Evolutionary conservation across 1,140 invertebrate species (phyloP), one percentile per base, ranked within the genome.

Genomic region (Calephelis nemesis): DNA sequence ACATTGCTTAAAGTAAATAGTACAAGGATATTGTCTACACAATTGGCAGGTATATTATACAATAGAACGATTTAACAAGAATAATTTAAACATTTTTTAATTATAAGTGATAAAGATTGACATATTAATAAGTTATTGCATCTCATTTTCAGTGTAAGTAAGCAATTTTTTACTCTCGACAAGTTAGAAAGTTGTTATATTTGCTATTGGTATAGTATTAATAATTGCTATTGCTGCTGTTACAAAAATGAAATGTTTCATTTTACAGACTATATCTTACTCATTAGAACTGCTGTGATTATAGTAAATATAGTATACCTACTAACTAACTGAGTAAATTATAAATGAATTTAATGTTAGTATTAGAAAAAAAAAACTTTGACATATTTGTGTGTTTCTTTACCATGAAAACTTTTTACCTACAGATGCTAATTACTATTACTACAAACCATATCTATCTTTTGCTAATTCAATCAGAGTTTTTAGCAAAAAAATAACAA

Each of bases 11-110:
- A 12, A 68, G 69, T 73, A 70, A 69, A 74, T 30, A 67, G 73
- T 71, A 67, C 50, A 69, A 70, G 75, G 69, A 80, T 85, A 88
- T 88, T 86, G 84, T 88, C 84, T 84, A 88, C 74, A 81, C 79
- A 88, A 88, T 88, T 88, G 85, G 85, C 84, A 63, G 65, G 13
- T 19, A 54, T 54, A 79, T 79, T 72, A 75, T 71, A 65, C 50
- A 54, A n/a, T 54, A 63, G 62, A 63, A 45, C 42, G 42, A 42
- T 45, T 13, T 63, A 63, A 19, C 40, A 19, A 45, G 60, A 30
- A 15, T 45, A 47, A 0, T 47, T 11, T 15, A 5, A 15, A 10
- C 15, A 42, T 42, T 47, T 13, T 42, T 42, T 13, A 8, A 62
- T 7, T 15, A 62, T 42, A 13, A 11, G 7, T 62, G 39, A 15